These are phyloP conservation scores for Scopus umbretta DNA, from an alignment of 2,113 vertebrate genomes.

Conservation along the genomic window DNA sequence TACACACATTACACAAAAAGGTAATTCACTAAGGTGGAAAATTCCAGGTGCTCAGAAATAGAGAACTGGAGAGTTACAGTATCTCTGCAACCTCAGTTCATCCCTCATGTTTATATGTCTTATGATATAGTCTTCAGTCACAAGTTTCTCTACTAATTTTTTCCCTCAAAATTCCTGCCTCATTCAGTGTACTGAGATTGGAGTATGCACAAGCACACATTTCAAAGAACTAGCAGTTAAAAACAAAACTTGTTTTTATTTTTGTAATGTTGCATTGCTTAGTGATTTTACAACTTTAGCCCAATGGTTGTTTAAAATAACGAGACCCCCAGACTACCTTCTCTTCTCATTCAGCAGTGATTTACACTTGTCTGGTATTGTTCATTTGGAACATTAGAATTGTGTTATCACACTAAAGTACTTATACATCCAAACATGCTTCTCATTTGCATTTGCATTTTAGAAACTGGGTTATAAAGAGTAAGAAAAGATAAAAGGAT, in stretches of 20 bases:
- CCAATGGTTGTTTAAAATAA: background rate
- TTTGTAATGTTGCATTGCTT: background rate
- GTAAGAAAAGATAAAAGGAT: background rate
- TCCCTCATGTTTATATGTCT: background rate
- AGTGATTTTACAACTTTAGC: background rate
- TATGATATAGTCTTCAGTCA: background rate
- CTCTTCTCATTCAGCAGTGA: background rate
- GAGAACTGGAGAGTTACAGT: background rate
- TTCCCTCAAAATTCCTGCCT: background rate
- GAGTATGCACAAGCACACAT: background rate
- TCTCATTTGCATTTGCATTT: background rate
- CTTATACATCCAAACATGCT: background rate
- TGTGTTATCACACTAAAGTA: background rate
- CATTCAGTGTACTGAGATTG: background rate
- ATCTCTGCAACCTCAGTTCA: background rate
- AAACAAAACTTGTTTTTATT: background rate
- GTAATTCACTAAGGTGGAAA: background rate
- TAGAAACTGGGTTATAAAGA: background rate
- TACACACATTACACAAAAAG: background rate
- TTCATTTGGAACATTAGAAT: background rate
- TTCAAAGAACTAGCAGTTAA: background rate
- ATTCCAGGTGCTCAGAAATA: background rate
- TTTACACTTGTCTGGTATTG: background rate
- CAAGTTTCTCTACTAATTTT: background rate
- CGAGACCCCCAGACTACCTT: background rate